Evolutionary conservation across 2,113 vertebrate genomes (phyloP), one percentile per base, ranked within the genome.

Genomic region (Rutilus rutilus): DNA sequence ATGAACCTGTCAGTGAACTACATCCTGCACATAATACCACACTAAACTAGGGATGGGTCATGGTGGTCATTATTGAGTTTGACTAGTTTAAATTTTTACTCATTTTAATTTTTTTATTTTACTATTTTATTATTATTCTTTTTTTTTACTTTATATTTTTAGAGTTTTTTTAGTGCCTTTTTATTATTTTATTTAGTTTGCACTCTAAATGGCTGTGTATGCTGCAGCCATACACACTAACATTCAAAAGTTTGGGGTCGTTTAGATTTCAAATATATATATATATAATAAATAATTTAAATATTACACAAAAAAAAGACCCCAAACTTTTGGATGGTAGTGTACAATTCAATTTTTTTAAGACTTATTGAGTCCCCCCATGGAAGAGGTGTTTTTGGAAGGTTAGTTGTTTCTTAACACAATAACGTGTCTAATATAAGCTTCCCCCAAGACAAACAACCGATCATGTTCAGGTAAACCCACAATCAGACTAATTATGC

Each of bases 1-100:
- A 45, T 64, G 39, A 62, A 45, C 57, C 39, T 81, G 78, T 65
- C 78, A 81, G 39, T 19, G 33, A 21, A 60, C 33, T 60, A 59
- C 14, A 57, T 62, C 57, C 54, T 78, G 76, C 54, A 23, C n/a
- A 52, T 75, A 52, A 8, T 19, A 11, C 4, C 14, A 60, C 59
- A 27, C 36, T 45, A 4, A 80, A 80, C 36, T 11, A 73, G 69
- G 69, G 42, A 75, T 45, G 42, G 39, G 73, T 50, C 12, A 50
- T 15, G 12, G 23, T 75, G 42, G 73, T n/a, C 42, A 75, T 75
- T 47, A 47, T 14, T 75, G 11, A 75, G 71, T 15, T n/a, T 47
- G 33, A 71, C 33, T 23, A 69, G 8, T 33, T n/a, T 9, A 10
- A 5, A 15, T 65, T 27, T 15, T 65, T 12, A 65, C 30, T 3